Percentiles rank a stretch among this genome's conserved stretches.
Evolutionary conservation across 2,888 invertebrate genomes (phyloP).

Genomic region (Idaea aversata): DNA sequence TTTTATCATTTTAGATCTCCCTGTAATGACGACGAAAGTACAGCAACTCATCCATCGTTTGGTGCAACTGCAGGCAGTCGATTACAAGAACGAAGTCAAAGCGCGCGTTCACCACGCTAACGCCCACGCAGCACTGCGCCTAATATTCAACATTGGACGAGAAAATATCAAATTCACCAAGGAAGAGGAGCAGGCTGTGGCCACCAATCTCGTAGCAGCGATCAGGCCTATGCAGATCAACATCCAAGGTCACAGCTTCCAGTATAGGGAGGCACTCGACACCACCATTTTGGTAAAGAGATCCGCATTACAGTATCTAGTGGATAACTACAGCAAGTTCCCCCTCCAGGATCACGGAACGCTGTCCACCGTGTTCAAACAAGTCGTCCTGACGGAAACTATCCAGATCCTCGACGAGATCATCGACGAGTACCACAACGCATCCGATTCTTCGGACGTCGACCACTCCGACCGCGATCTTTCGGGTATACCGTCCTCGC

Average conservation of each 20-base stretch:
- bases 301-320: conserved; percentile 18
- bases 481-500: conserved; percentile 5
- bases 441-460: neutral
- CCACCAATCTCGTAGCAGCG: neutral
- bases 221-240: neutral
- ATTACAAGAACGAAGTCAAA: neutral
- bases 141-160: neutral
- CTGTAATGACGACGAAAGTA: neutral
- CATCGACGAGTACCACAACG: neutral
- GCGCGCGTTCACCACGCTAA: neutral
- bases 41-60: neutral
- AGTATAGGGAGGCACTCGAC: conserved; percentile 12
- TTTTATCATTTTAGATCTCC: neutral
- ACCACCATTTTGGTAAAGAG: conserved; percentile 14
- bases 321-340: conserved; percentile 14
- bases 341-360: neutral
- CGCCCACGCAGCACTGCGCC: neutral
- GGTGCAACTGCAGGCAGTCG: neutral
- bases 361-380: neutral
- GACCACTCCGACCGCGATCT: too few species aligned
- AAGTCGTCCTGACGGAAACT: neutral
- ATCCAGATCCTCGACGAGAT: neutral
- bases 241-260: conserved; percentile 6
- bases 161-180: neutral
- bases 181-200: neutral